Evolutionary conservation across 2,797 vertebrate species (phyloP).

Genomic region (Sebastes melanostomus): DNA sequence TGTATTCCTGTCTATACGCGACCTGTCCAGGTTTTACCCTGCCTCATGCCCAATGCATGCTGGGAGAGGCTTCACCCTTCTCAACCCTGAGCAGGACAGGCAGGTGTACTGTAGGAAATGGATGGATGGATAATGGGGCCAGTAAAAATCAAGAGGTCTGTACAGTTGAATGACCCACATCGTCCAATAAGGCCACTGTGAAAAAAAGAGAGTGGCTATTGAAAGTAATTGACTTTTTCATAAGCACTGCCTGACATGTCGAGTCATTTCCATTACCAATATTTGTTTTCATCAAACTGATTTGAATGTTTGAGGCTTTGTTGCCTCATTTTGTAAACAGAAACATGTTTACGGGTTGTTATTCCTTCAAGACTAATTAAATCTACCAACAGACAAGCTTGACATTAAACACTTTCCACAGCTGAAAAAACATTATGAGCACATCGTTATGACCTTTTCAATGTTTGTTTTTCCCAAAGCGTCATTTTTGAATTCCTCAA

Average conservation of each 20-base stretch:
- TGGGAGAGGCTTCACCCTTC: constrained; percentile 4
- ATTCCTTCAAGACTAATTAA: constrained; percentile 71
- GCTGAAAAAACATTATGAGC: constrained; percentile 15
- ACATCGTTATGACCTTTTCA: constrained; percentile 54
- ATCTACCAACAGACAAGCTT: constrained; percentile 46
- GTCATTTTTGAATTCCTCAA: background rate
- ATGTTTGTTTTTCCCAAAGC: constrained; percentile 28
- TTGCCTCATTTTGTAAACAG: constrained; percentile 49
- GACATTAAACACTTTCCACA: constrained; percentile 58
- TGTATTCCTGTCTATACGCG: constrained; percentile 13
- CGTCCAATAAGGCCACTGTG: background rate
- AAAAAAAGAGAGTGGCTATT: background rate
- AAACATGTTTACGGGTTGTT: constrained; percentile 42
- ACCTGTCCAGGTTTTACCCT: background rate
- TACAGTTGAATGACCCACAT: constrained; percentile 13
- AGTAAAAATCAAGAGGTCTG: constrained; percentile 15
- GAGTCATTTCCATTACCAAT: constrained; percentile 27
- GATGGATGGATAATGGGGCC: constrained; percentile 10
- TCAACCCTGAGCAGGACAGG: constrained; percentile 6
- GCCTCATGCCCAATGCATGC: constrained; percentile 1
- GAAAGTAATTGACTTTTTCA: constrained; percentile 44
- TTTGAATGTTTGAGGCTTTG: constrained; percentile 43
- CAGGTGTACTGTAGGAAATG: constrained; percentile 9
- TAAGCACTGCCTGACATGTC: constrained; percentile 30
- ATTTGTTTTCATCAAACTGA: constrained; percentile 48